A percentile compares a stretch with the other conserved stretches of the same genome.
phyloP scores from a whole-genome alignment of 2,888 invertebrate species.

The Eupeodes latifasciatus region DNA sequence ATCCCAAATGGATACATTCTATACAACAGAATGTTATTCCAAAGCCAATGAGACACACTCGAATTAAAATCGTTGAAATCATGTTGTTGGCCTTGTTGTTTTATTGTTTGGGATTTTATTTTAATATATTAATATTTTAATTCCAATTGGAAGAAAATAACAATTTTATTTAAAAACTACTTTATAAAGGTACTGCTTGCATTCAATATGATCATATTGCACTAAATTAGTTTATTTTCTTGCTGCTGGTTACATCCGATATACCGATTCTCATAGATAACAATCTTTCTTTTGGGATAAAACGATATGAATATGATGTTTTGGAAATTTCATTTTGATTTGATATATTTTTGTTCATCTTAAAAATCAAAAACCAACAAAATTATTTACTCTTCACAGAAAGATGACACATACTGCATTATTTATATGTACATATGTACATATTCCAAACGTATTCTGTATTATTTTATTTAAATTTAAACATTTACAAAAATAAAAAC shows the following conservation, averaged over 20 bases:
- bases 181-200: constrained; percentile 35
- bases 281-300: background rate
- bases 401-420: constrained; percentile 24
- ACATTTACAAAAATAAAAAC: constrained; percentile 26
- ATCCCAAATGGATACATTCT: constrained; percentile 73
- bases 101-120: background rate
- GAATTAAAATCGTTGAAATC: constrained; percentile 45
- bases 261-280: background rate
- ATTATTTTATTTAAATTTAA: constrained; percentile 23
- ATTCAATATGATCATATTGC: constrained; percentile 46
- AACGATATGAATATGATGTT: constrained; percentile 62
- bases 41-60: constrained; percentile 47
- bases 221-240: constrained; percentile 36
- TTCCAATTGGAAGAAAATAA: constrained; percentile 42
- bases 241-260: constrained; percentile 12
- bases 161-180: constrained; percentile 38
- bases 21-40: constrained; percentile 55
- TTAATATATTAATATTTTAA: background rate
- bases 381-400: background rate
- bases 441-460: background rate
- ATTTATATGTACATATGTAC: too few relatives aligned
- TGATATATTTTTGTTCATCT: constrained; percentile 17
- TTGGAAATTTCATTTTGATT: constrained; percentile 35
- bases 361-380: background rate
- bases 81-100: constrained; percentile 35